Percentiles rank a stretch among this genome's conserved stretches.
These are phyloP conservation scores for Loxodonta africana DNA, from an alignment of 2,113 vertebrate species.

Conservation along the genomic window DNA sequence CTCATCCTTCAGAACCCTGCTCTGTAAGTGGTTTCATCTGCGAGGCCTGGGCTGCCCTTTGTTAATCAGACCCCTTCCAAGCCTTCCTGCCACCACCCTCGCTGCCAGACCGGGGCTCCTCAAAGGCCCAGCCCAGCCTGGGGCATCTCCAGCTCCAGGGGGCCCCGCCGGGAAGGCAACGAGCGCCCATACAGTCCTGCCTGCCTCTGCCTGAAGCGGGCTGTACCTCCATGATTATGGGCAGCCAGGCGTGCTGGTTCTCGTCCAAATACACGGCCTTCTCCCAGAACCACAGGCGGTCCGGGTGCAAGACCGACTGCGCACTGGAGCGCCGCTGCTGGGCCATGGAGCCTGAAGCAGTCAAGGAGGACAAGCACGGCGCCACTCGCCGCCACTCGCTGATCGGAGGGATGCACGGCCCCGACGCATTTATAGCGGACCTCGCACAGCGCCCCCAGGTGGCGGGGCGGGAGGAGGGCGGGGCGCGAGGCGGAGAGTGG, in stretches of 20 bases:
- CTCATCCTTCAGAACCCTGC: neutral
- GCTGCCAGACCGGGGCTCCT: too few species aligned
- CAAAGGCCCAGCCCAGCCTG: rapidly evolving
- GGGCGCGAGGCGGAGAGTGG: neutral
- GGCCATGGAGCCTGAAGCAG: neutral
- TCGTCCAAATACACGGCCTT: conserved; percentile 60
- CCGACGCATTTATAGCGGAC: neutral
- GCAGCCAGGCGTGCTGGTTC: conserved; percentile 66
- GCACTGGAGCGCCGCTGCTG: rapidly evolving
- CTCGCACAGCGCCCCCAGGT: rapidly evolving
- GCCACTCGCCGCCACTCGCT: neutral
- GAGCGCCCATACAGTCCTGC: neutral
- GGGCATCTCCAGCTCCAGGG: neutral
- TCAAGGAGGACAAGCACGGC: rapidly evolving
- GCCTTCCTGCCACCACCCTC: neutral
- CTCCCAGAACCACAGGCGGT: conserved; percentile 76
- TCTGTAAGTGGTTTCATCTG: conserved; percentile 1
- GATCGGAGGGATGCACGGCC: rapidly evolving
- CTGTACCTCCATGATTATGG: conserved; percentile 56
- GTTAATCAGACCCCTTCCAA: rapidly evolving
- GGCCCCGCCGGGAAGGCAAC: too few species aligned
- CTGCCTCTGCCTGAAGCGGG: neutral
- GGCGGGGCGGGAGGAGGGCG: neutral
- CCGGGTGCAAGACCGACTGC: neutral
- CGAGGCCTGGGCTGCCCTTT: neutral